A percentile compares a stretch with the other conserved stretches of the same genome.
Evolutionary conservation across 2,888 invertebrate genomes (phyloP).

Genomic region (Sipunculus nudus): DNA sequence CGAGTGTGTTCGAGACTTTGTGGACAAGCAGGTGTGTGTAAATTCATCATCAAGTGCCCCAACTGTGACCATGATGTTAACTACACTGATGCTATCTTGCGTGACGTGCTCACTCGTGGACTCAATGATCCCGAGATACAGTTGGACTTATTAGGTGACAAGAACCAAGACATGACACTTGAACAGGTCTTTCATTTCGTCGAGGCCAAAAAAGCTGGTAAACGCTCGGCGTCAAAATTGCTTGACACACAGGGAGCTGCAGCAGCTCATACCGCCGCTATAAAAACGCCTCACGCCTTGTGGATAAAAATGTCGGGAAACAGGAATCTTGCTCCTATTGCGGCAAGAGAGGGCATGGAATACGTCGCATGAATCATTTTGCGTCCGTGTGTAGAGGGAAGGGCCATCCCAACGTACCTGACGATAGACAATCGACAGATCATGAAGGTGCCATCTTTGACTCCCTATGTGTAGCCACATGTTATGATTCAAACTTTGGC

Average conservation of each 20-base stretch:
- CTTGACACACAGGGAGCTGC: constrained; percentile 19
- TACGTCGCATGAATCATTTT: constrained; percentile 27
- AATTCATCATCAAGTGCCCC: constrained; percentile 6
- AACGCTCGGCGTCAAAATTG: constrained; percentile 36
- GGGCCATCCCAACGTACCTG: background rate
- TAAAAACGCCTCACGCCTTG: background rate
- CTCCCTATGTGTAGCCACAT: too few relatives aligned
- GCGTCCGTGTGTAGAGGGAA: constrained; percentile 34
- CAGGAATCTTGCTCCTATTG: constrained; percentile 32
- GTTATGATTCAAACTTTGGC: too few relatives aligned
- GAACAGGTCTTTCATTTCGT: constrained; percentile 40
- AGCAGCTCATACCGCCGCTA: constrained; percentile 26
- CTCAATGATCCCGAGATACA: constrained; percentile 32
- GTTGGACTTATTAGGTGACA: constrained; percentile 33
- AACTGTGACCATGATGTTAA: constrained; percentile 27
- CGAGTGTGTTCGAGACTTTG: constrained; percentile 36
- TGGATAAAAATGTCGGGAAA: background rate
- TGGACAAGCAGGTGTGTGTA: constrained; percentile 40
- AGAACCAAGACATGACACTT: constrained; percentile 36
- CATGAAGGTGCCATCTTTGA: background rate
- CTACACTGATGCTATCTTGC: constrained; percentile 31
- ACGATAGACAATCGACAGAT: background rate
- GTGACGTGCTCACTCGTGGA: constrained; percentile 25
- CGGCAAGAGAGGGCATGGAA: constrained; percentile 41
- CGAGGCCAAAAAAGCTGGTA: constrained; percentile 42